Percentiles rank a stretch among this genome's conserved stretches.
These are phyloP conservation scores for Acronicta psi DNA, from an alignment of 2,888 invertebrate species.

Conservation along the genomic window DNA sequence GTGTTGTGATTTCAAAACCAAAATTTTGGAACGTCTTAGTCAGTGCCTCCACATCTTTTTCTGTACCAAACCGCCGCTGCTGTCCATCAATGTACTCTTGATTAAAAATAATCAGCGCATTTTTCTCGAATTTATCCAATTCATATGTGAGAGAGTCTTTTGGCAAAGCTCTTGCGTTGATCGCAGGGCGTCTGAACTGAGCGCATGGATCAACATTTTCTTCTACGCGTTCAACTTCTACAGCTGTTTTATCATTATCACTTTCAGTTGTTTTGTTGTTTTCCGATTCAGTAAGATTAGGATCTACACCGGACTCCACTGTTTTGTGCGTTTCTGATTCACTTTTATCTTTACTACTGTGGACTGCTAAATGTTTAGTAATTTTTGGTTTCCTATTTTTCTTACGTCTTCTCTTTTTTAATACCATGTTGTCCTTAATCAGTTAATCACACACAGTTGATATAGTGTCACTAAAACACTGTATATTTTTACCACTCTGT, in stretches of 20 bases:
- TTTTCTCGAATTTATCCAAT: constrained; percentile 76
- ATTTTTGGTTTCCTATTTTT: constrained; percentile 35
- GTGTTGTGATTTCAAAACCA: constrained; percentile 69
- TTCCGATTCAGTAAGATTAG: constrained; percentile 18
- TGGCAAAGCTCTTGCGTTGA: constrained; percentile 62
- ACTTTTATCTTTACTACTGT: constrained; percentile 28
- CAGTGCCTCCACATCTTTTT: constrained; percentile 70
- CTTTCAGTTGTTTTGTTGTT: constrained; percentile 4
- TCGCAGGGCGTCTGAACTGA: too few relatives aligned
- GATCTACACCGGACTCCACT: constrained; percentile 26
- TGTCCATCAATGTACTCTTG: constrained; percentile 71
- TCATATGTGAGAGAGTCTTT: constrained; percentile 72
- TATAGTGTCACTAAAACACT: constrained; percentile 3
- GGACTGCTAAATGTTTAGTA: constrained; percentile 7
- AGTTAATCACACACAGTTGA: not conserved
- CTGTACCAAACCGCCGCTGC: constrained; percentile 70
- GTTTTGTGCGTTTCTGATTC: constrained; percentile 34
- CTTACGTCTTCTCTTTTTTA: constrained; percentile 40
- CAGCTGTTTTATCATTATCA: constrained; percentile 28
- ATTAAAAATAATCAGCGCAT: constrained; percentile 77
- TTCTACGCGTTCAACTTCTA: constrained; percentile 13
- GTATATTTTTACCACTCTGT: constrained; percentile 1
- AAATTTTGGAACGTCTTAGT: constrained; percentile 68
- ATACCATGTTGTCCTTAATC: constrained; percentile 35
- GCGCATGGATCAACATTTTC: constrained; percentile 6